Evolutionary conservation across 2,113 vertebrate genomes (phyloP), one percentile per base, ranked within the genome.

Genomic region (Cariama cristata): DNA sequence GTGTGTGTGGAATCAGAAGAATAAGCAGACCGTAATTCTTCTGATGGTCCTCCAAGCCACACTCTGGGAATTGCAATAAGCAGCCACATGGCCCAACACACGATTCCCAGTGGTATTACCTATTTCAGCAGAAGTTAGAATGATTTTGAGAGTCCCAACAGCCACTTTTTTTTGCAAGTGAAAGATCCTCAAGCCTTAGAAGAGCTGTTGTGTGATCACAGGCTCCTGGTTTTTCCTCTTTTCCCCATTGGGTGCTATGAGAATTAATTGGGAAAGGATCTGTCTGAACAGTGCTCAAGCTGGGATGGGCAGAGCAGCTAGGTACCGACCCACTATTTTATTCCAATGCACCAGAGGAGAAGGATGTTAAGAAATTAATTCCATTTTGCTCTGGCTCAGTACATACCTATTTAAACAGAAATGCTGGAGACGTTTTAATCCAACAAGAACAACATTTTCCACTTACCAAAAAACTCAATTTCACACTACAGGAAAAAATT

Each of bases 191-290:
- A 59, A 58, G 55, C 33, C 52, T 62, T 42, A 55, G 42, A 74
- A 75, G 71, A 86, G 18, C 30, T 47, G 28, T 40, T 15, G 47
- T 81, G 38, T 21, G 63, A 33, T 17, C 26, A 55, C 0, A 0
- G 8, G 19, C n/a, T 82, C n/a, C 73, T 35, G 6, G 4, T 55
- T 83, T 83, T 68, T 38, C 38, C 26, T 77, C 3, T 53, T 16
- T 32, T 44, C 12, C 24, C 45, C 11, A 3, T 2, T 26, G 18
- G 14, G n/a, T 50, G 23, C 63, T n/a, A 6, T 5, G 30, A 72
- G 59, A 95, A 80, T 88, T 74, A 86, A 89, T 81, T 87, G 38
- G 52, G 64, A 8, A 93, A 79, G 47, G n/a, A 35, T 26, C 63
- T 38, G 23, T 18, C 83, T 67, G 84, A 86, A 79, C 24, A 32